Conservation (phyloP, 2,797 vertebrate species). For the Macroramphosus scolopax region DNA sequence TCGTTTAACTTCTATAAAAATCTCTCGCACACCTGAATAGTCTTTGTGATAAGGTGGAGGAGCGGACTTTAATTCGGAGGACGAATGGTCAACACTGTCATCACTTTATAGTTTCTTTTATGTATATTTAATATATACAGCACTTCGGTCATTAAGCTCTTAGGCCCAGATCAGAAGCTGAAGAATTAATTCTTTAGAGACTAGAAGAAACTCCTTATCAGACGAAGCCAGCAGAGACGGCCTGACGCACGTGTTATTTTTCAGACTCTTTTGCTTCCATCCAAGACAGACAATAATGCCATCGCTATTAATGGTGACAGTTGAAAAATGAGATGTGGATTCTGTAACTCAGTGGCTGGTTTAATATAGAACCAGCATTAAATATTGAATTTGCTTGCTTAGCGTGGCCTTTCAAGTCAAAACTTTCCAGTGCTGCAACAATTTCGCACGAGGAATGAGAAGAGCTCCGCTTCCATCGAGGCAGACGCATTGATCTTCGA, state of each 20-base stretch:
- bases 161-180: too few species aligned
- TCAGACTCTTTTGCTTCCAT: slow-evolving; percentile 29
- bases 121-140: too few species aligned
- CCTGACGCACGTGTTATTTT: slow-evolving; percentile 4
- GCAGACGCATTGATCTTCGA: slow-evolving; percentile 50
- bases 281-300: slow-evolving; percentile 13
- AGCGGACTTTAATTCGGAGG: too few species aligned
- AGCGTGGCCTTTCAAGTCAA: slow-evolving; percentile 25
- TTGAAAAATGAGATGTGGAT: slow-evolving; percentile 29
- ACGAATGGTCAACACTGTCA: too few species aligned
- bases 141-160: too few species aligned
- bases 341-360: slow-evolving; percentile 15
- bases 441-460: slow-evolving; percentile 32
- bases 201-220: slow-evolving; percentile 7
- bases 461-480: slow-evolving; percentile 46
- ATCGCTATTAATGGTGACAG: slow-evolving; percentile 12
- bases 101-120: too few species aligned
- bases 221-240: slow-evolving; percentile 5
- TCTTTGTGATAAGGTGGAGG: too few species aligned
- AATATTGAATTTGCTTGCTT: slow-evolving; percentile 41
- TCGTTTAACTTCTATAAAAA: too few species aligned
- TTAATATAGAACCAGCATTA: slow-evolving; percentile 29
- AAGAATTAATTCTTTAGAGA: too few species aligned
- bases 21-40: too few species aligned
- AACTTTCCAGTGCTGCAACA: slow-evolving; percentile 35